These are phyloP conservation scores for Potamarius usumacintae DNA, from an alignment of 2,113 vertebrate species.

Conservation along the genomic window DNA sequence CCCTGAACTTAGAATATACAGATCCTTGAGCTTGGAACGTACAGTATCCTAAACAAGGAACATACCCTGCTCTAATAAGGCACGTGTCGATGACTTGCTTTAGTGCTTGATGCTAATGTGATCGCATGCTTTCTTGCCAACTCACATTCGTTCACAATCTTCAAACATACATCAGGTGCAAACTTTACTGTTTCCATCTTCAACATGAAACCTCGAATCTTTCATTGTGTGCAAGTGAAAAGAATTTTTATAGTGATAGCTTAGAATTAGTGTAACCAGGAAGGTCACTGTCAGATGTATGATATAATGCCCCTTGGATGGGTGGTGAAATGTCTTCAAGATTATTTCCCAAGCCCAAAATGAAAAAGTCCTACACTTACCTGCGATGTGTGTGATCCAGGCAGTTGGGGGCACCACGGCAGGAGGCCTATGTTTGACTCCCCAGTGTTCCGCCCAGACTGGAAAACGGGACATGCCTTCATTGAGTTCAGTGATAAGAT, in stretches of 20 bases:
- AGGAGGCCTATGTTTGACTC: slow-evolving; percentile 46
- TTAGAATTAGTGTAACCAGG: neutral
- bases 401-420: slow-evolving; percentile 52
- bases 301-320: neutral
- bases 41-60: neutral
- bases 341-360: neutral
- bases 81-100: neutral
- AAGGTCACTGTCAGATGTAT: neutral
- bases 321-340: neutral
- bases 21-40: neutral
- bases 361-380: slow-evolving; percentile 31
- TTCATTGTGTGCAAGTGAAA: neutral
- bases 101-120: neutral
- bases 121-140: neutral
- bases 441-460: slow-evolving; percentile 51
- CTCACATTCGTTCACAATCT: neutral
- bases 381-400: slow-evolving; percentile 63
- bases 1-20: neutral
- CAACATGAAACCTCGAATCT: neutral
- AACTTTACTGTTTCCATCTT: neutral
- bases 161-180: neutral
- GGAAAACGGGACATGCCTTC: slow-evolving; percentile 54
- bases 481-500: slow-evolving; percentile 41
- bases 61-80: neutral
- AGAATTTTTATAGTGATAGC: neutral